phyloP scores from a whole-genome alignment of 2,797 vertebrate species.

The Serranus cabrilla region DNA sequence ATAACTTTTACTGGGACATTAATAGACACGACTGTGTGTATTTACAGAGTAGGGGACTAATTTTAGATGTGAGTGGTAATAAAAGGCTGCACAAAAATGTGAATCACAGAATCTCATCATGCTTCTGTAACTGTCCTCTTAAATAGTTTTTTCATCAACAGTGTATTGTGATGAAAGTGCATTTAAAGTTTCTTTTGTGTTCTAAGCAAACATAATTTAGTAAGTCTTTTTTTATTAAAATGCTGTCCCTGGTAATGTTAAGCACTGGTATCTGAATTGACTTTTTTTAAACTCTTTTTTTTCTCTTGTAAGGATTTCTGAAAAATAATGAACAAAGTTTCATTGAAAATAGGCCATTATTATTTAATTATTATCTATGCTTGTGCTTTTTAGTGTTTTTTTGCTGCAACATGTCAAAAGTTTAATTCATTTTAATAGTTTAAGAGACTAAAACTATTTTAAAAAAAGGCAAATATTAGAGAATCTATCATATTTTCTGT shows the following conservation, averaged over 20 bases:
- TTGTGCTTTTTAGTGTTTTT: neutral
- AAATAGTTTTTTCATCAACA: neutral
- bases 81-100: neutral
- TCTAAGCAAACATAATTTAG: neutral
- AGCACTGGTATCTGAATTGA: no score
- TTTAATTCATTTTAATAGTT: neutral
- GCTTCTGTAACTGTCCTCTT: neutral
- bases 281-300: no score
- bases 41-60: neutral
- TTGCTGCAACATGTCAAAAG: neutral
- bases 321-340: neutral
- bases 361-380: neutral
- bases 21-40: conserved; percentile 1
- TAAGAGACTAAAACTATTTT: neutral
- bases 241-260: no score
- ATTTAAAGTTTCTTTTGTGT: neutral
- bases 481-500: neutral
- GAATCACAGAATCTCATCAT: neutral
- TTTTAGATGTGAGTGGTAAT: neutral
- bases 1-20: neutral
- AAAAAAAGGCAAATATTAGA: neutral
- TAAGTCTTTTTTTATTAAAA: conserved; percentile 7
- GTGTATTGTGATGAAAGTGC: conserved; percentile 4
- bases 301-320: neutral
- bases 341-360: neutral